Evolutionary conservation across 1,140 invertebrate genomes (phyloP), one percentile per base, ranked within the genome.

Genomic region (Nylanderia fulva): DNA sequence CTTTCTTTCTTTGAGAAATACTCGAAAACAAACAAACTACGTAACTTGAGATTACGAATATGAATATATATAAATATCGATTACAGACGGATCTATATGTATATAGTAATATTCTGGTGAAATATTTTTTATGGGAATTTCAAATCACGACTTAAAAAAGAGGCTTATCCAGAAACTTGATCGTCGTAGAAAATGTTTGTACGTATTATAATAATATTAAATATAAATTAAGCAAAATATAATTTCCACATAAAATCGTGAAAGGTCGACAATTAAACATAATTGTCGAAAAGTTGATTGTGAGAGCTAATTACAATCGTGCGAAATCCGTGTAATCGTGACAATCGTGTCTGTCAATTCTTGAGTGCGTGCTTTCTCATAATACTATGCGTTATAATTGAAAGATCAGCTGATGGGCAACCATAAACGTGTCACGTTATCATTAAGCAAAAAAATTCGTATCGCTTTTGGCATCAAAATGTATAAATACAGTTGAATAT

Each of bases 381-480:
- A n/a, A n/a, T 72, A 83, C 80, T 84, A 80, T 76, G 84, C 58
- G 33, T 60, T 74, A 69, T 64, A 48, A 63, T 66, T 24, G 36
- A 77, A 90, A 90, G 85, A 76, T 90, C 85, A 90, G 88, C 85
- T 85, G 85, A 89, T 79, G 74, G 64, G 27, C 60, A 42, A 85
- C 45, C 15, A 21, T 48, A 48, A 36, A 76, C 58, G 71, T 29
- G 58, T 56, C 74, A 24, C 60, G 60, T 79, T 80, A 79, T 84
- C 74, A 21, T 13, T 58, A 82, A 56, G 66, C 52, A 60, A 58
- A 29, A 72, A 71, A 71, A 58, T 69, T 69, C 52, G 18, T 3
- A n/a, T 15, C 9, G 33, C 18, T 33, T 11, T 71, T 18, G 18
- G 58, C 52, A 13, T 7, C 8, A 39, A 60, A 29, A 58, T 42